Percentiles rank a stretch among this genome's conserved stretches.
phyloP scores from a whole-genome alignment of 1,140 invertebrate species.

The Schlechtendalia chinensis region DNA sequence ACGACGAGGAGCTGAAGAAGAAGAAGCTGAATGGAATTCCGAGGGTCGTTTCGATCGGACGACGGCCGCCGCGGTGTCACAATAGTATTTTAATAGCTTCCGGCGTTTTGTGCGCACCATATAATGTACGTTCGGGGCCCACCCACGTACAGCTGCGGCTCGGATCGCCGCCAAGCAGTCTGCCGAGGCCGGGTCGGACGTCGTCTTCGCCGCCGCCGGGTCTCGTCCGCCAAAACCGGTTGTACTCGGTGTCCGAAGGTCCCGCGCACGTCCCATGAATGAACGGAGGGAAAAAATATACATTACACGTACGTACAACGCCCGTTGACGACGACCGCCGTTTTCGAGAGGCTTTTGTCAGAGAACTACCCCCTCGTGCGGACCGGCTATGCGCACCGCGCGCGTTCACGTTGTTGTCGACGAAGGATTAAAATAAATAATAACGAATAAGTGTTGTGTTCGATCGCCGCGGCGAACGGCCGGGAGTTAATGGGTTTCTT shows the following conservation, averaged over 20 bases:
- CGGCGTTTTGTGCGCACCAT: constrained; percentile 44
- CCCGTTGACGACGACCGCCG: constrained; percentile 11
- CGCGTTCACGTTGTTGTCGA: constrained; percentile 15
- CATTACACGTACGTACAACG: constrained; percentile 9
- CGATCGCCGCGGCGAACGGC: background rate
- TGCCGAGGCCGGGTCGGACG: background rate
- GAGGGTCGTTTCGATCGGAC: constrained; percentile 8
- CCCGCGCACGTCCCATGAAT: background rate
- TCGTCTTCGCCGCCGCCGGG: background rate
- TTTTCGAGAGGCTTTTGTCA: constrained; percentile 13
- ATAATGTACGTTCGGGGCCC: constrained; percentile 5
- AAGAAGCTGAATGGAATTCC: constrained; percentile 40
- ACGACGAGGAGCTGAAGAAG: too few relatives aligned
- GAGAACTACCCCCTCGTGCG: background rate
- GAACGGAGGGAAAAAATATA: background rate
- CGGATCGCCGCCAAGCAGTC: constrained; percentile 42
- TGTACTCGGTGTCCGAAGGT: background rate
- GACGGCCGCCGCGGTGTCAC: constrained; percentile 20
- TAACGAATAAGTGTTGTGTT: too few relatives aligned
- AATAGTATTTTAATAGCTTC: constrained; percentile 50
- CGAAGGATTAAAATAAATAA: background rate
- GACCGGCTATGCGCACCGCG: background rate
- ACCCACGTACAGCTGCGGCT: constrained; percentile 25
- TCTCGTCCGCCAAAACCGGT: constrained; percentile 15
- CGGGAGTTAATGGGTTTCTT: constrained; percentile 37